A percentile compares a stretch with the other conserved stretches of the same genome.
Conservation (phyloP, 2,113 vertebrate genomes). For the Hippopotamus amphibius region DNA sequence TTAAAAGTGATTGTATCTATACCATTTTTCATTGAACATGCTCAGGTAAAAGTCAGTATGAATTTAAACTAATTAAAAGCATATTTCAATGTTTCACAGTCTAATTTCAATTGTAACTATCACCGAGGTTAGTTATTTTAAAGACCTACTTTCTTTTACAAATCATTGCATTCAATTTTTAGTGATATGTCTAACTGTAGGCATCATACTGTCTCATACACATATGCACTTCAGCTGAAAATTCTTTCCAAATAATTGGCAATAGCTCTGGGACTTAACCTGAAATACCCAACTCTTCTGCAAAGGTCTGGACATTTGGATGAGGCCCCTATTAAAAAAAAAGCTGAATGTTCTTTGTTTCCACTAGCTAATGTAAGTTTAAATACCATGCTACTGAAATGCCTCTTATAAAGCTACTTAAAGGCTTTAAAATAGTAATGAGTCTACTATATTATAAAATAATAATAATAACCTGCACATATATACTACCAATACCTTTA, state of each 20-base stretch:
- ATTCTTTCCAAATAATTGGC: background rate
- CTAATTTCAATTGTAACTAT: background rate
- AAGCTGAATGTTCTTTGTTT: background rate
- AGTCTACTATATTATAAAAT: background rate
- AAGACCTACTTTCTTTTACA: background rate
- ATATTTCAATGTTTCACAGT: slow-evolving; percentile 18
- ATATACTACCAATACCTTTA: background rate
- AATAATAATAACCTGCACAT: background rate
- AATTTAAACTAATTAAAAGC: background rate
- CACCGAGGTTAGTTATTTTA: background rate
- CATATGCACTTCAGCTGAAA: background rate
- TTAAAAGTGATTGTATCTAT: background rate
- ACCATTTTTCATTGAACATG: background rate
- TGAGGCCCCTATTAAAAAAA: background rate
- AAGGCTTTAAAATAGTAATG: background rate
- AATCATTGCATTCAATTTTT: slow-evolving; percentile 14
- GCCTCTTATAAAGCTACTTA: background rate
- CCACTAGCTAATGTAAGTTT: background rate
- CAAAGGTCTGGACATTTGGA: background rate
- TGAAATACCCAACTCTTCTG: background rate
- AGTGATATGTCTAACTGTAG: background rate
- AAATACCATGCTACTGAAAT: background rate
- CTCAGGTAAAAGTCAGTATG: background rate
- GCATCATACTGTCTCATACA: background rate
- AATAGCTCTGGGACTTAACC: background rate